Base-by-base conservation (phyloP, 2,888 invertebrate species). In the Biston betularia region DNA sequence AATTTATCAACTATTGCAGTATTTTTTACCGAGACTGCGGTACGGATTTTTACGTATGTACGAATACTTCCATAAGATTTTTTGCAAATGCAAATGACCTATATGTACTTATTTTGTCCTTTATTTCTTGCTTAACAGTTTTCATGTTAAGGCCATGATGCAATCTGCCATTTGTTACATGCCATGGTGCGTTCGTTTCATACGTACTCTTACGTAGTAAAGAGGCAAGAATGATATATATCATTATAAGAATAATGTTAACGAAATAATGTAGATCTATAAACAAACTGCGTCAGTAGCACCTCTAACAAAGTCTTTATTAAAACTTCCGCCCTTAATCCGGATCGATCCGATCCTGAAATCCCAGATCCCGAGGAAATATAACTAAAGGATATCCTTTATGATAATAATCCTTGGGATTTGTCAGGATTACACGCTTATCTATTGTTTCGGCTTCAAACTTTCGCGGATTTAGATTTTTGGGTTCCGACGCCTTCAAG, bases 371-470 rank as follows among this genome's bases (percentile, higher is more conserved):
- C 65, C 55, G 56, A 44, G 55, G 65, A 52, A 69, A 63, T 63
- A 66, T 64, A 67, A 70, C 69, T 69, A 68, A 65, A 63, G 61
- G 65, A 69, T 70, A 70, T 70, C 72, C 67, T 68, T 65, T 70
- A 63, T 63, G 66, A 70, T 63, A 67, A 69, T 70, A 70, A 70
- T 70, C 72, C 63, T 53, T 59, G 34, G 72, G 70, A 69, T 73
- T 68, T 65, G 63, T 50, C 38, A 46, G 70, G 69, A 69, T 73
- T 73, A 72, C 69, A 60, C 65, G 67, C 65, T 69, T 70, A 73
- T 70, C 72, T 72, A 73, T 73, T 73, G 70, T 73, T 70, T 69
- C 58, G 70, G 65, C 62, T 66, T 57, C 44, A 66, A 70, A 70
- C 58, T 72, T 70, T 38, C 55, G 45, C 38, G 63, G 66, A 58